phyloP scores from a whole-genome alignment of 2,113 vertebrate genomes.

The Saccopteryx leptura region DNA sequence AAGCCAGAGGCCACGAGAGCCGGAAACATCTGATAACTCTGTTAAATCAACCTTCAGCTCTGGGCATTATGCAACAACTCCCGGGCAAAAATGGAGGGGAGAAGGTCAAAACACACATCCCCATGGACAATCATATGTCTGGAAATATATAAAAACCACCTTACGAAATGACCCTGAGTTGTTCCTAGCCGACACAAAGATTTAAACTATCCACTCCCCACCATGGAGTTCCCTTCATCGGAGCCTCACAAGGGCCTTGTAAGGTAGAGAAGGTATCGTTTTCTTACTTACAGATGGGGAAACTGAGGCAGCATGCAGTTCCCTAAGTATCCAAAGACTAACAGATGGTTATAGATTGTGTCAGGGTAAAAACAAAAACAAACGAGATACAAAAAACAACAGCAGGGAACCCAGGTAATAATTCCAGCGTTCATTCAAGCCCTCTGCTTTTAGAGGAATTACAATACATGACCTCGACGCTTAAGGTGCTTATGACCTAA shows the following conservation, averaged over 20 bases:
- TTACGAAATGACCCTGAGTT: constrained; percentile 1
- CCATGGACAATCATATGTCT: background rate
- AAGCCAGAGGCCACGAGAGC: background rate
- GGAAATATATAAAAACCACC: constrained; percentile 7
- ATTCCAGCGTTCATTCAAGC: background rate
- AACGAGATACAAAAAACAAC: background rate
- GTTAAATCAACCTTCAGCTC: constrained; percentile 38
- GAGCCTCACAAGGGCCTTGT: background rate
- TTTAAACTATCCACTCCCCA: background rate
- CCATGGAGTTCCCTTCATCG: background rate
- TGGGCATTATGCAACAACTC: constrained; percentile 54
- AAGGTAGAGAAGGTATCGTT: constrained; percentile 32
- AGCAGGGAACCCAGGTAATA: background rate
- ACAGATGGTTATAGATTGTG: background rate
- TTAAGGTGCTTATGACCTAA: background rate
- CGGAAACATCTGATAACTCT: constrained; percentile 21
- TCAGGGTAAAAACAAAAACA: background rate
- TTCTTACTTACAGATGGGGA: constrained; percentile 19
- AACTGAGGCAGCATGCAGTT: constrained; percentile 18
- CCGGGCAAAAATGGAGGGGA: background rate
- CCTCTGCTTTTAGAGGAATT: background rate
- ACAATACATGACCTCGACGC: background rate
- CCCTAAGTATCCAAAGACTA: background rate
- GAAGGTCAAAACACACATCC: constrained; percentile 51
- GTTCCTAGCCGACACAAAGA: background rate